A percentile compares a stretch with the other conserved stretches of the same genome.
These are phyloP conservation scores for Polyommatus iphigenia DNA, from an alignment of 2,888 invertebrate species.

Conservation along the genomic window DNA sequence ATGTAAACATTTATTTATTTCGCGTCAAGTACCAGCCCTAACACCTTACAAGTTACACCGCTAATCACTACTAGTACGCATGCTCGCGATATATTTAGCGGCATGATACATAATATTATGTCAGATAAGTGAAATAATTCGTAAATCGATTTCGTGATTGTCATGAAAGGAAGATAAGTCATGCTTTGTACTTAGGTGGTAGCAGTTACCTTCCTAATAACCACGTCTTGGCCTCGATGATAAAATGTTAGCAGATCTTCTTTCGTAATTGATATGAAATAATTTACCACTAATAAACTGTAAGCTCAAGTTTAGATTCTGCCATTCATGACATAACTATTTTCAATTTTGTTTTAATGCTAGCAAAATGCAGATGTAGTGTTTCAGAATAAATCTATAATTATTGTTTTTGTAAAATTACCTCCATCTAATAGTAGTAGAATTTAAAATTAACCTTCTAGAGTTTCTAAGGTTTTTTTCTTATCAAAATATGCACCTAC, in stretches of 20 bases:
- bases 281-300: not conserved
- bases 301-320: not conserved
- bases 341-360: not conserved
- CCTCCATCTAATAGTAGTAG: not conserved
- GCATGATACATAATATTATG: slow-evolving; percentile 1
- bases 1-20: not conserved
- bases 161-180: not conserved
- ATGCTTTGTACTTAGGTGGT: not conserved
- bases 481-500: not conserved
- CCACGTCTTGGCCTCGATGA: not conserved
- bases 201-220: not conserved
- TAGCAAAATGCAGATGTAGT: not conserved
- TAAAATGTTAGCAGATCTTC: not conserved
- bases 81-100: slow-evolving; percentile 4
- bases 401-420: no score
- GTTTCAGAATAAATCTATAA: not conserved
- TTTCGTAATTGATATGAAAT: not conserved
- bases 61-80: not conserved
- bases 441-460: no score
- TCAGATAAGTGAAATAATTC: slow-evolving; percentile 8
- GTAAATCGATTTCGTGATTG: not conserved
- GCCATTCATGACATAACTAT: not conserved
- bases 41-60: no score
- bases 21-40: not conserved
- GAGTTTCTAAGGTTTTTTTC: not conserved